These are phyloP conservation scores for Dascyllus trimaculatus DNA, from an alignment of 2,113 vertebrate species.

Conservation along the genomic window DNA sequence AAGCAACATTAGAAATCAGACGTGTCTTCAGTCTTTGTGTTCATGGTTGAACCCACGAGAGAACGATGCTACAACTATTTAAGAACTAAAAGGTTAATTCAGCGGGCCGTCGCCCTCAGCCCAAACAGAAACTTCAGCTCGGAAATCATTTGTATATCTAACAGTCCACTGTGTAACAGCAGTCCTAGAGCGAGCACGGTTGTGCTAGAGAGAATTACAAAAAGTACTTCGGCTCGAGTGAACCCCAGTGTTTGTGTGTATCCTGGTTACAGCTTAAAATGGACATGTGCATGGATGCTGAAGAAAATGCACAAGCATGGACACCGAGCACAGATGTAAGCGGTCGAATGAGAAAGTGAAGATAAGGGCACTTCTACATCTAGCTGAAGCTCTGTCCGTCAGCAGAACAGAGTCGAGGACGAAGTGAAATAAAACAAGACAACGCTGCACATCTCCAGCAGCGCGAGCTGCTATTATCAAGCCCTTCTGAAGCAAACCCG, in stretches of 20 bases:
- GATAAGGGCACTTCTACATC: slow-evolving; percentile 86
- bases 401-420: slow-evolving; percentile 46
- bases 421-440: slow-evolving; percentile 24
- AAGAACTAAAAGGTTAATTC: slow-evolving; percentile 48
- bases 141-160: slow-evolving; percentile 56
- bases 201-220: slow-evolving; percentile 59
- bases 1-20: slow-evolving; percentile 70
- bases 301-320: slow-evolving; percentile 35
- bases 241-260: slow-evolving; percentile 78
- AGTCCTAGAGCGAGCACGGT: slow-evolving; percentile 72
- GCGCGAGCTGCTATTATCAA: slow-evolving; percentile 41
- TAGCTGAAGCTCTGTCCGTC: slow-evolving; percentile 67
- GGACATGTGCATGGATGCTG: slow-evolving; percentile 45
- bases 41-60: slow-evolving; percentile 50
- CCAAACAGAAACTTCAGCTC: slow-evolving; percentile 31
- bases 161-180: slow-evolving; percentile 80
- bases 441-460: slow-evolving; percentile 39
- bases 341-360: slow-evolving; percentile 62
- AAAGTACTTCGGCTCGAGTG: slow-evolving; percentile 74
- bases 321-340: slow-evolving; percentile 29
- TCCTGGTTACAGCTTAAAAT: slow-evolving; percentile 55
- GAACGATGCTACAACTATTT: slow-evolving; percentile 72
- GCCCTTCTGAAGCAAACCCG: slow-evolving; percentile 52
- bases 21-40: slow-evolving; percentile 60
- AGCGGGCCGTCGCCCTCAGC: slow-evolving; percentile 21